Base-by-base conservation (phyloP, 2,888 invertebrate genomes). In the Hydriomena furcata region DNA sequence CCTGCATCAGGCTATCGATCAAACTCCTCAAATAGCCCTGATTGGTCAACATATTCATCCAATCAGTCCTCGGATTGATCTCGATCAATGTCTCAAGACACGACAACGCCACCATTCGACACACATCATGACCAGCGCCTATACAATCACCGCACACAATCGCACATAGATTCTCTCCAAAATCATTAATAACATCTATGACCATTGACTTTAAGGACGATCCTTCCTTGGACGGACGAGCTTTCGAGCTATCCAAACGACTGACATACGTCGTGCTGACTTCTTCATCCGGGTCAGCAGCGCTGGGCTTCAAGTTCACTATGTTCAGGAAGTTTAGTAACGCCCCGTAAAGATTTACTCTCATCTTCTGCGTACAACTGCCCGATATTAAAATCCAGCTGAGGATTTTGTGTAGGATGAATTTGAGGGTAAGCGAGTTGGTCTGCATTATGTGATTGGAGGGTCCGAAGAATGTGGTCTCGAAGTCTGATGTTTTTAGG, bases 291-390 rank as follows among this genome's bases (percentile, higher is more conserved):
- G 80, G 80, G 0, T 87, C 86, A 0, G 83, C 83, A 0, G 80
- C 58, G 8, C 83, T 83, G 0, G 82, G 80, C 58, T 92, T 91
- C 60, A 92, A 74, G 59, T 93, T 94, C 0, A 94, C 93, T 8
- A 98, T 94, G 64, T 95, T 94, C 46, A 98, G 85, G 59, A 95
- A 95, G 62, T 96, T 96, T 0, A 97, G 80, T 10, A 98, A 75
- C 0, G 97, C 94, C 0, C 96, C 96, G 71, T 98, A 98, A 7
- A 98, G 80, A 76, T 98, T 96, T 0, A 97, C 95, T 31, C 97
- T 85, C 50, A 97, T 93, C 71, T 96, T 95, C 71, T 97, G 97
- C 1, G 95, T 94, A 0, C 95, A 93, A 0, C 94, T 95, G 41
- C 95, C 95, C 30, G 96, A 95, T 0, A 94, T 92, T 23, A 96